A percentile compares a stretch with the other conserved stretches of the same genome.
These are phyloP conservation scores for Ctenicera cuprea DNA, from an alignment of 2,888 invertebrate genomes.

Conservation along the genomic window DNA sequence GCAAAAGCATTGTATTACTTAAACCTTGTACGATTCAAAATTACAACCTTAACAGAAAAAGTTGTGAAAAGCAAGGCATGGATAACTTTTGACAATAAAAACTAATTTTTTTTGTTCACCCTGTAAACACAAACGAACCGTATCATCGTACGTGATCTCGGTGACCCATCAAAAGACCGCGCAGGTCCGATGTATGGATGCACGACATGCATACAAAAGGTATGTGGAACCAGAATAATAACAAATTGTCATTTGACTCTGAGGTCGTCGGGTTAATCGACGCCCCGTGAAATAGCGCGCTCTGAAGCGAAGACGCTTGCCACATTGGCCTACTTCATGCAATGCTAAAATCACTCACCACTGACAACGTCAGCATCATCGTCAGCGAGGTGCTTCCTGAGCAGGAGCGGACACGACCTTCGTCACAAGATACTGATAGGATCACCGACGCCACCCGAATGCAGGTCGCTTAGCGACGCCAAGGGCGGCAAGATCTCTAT, in stretches of 20 bases:
- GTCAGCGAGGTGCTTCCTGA: conserved; percentile 50
- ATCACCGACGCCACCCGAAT: conserved; percentile 62
- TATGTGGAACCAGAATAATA: background rate
- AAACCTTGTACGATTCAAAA: too few relatives aligned
- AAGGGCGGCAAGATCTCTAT: conserved; percentile 60
- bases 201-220: conserved; percentile 20
- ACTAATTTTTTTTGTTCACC: background rate
- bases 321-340: conserved; percentile 37
- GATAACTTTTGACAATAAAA: too few relatives aligned
- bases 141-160: background rate
- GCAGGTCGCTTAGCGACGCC: conserved; percentile 62
- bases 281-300: background rate
- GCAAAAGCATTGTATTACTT: too few relatives aligned
- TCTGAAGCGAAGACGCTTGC: background rate
- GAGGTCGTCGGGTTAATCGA: conserved; percentile 11
- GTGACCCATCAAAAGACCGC: conserved; percentile 13
- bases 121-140: background rate
- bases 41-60: too few relatives aligned
- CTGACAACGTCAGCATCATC: conserved; percentile 66
- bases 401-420: conserved; percentile 57
- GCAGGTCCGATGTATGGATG: conserved; percentile 7
- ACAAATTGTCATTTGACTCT: conserved; percentile 8
- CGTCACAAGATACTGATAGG: conserved; percentile 56
- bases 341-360: conserved; percentile 62
- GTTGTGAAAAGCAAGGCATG: too few relatives aligned